Evolutionary conservation across 2,797 vertebrate genomes (phyloP), one percentile per base, ranked within the genome.

Genomic region (Rhincodon typus): DNA sequence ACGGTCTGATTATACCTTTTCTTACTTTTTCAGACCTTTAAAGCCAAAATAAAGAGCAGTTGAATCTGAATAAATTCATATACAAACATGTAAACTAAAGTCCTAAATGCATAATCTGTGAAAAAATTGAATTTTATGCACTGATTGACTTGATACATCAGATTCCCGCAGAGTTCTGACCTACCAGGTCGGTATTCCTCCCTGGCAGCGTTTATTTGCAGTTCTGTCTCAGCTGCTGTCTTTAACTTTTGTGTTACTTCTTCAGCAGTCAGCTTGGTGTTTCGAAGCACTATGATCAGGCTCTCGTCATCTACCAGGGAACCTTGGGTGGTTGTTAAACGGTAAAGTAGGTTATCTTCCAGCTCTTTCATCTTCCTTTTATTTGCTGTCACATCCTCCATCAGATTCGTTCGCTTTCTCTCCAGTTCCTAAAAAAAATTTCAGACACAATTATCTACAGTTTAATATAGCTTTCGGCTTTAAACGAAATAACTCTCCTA

Each of bases 291-390:
- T 53, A 97, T 67, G 95, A 99, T 98, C 93, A 99, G 97, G 96
- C 98, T 98, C 96, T 99, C 98, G 27, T 99, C 99, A 95, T 99
- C 99, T 96, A 98, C 98, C 96, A 99, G 97, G 74, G 98, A 99
- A 82, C 98, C 98, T 97, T 98, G 96, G 25, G 98, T 99, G 97
- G 98, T 99, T 12, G 98, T 99, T 96, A 99, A 97, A 95, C 98
- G 97, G 95, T 97, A 98, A 79, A 99, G 98, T 57, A 99, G 98
- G 96, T 98, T 99, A 96, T 99, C 99, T 96, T 99, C 99, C 4
- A 99, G 97, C 96, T 99, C 98, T 97, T 99, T 99, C 98, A 99
- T 99, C 96, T 97, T 98, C 95, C 98, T 98, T 96, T 98, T 99
- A 97, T 99, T 99, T 95, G 97, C 96, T 53, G 98, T 98, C 96